Conservation (phyloP, 2,113 vertebrate species). For the Cochlearius cochlearius region DNA sequence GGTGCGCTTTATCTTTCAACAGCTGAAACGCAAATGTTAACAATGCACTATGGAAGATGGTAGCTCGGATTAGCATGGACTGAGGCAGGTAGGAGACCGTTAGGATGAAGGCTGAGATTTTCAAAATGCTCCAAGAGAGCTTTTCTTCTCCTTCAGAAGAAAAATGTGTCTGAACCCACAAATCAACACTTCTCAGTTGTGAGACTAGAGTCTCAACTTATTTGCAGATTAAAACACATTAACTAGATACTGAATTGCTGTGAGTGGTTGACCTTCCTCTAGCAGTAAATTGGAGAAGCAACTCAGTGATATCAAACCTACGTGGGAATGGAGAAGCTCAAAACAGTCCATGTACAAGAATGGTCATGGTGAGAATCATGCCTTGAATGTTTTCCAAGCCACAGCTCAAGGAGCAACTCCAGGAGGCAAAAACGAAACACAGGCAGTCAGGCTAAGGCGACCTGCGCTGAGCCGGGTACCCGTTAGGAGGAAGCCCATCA, state of each 20-base stretch:
- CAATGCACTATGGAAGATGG: not conserved
- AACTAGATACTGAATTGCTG: not conserved
- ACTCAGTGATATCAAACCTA: not conserved
- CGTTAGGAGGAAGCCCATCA: fast-evolving
- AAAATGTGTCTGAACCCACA: not conserved
- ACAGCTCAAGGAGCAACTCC: not conserved
- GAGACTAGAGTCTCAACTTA: not conserved
- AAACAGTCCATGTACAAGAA: not conserved
- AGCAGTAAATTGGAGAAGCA: not conserved
- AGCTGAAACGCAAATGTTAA: not conserved
- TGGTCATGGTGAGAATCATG: not conserved
- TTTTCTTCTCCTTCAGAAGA: not conserved
- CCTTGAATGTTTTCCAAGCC: not conserved
- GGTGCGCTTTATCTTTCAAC: not conserved
- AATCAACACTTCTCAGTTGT: not conserved
- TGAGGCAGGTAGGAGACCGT: not conserved
- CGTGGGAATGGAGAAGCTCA: fast-evolving
- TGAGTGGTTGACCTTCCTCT: not conserved
- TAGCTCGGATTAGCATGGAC: not conserved
- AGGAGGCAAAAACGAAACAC: not conserved
- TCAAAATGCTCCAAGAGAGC: not conserved
- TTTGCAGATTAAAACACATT: not conserved
- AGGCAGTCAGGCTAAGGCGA: fast-evolving
- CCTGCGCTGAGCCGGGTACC: not conserved
- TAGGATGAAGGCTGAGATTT: not conserved